Evolutionary conservation across 1,140 invertebrate genomes (phyloP).

Genomic region (Chrysoperla carnea): DNA sequence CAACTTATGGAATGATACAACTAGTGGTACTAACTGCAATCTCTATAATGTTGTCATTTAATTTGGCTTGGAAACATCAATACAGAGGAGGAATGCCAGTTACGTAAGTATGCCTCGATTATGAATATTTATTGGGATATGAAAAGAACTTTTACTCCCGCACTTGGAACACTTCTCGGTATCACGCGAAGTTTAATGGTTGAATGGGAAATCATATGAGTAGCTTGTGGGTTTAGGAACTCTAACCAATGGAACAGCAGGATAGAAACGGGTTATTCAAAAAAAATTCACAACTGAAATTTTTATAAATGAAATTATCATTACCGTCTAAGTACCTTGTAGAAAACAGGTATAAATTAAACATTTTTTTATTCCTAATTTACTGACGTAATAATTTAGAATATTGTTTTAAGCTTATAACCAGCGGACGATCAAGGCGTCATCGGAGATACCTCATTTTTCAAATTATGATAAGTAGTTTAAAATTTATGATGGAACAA

Average conservation of each 20-base stretch:
- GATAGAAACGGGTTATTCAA: not conserved
- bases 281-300: not conserved
- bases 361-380: no score
- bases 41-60: not conserved
- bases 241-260: not conserved
- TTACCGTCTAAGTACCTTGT: no score
- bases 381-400: no score
- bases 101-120: constrained; percentile 1
- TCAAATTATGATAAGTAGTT: no score
- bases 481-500: no score
- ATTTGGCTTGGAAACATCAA: constrained; percentile 1
- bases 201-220: not conserved
- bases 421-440: no score
- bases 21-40: not conserved
- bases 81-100: constrained; percentile 1
- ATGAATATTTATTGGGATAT: not conserved
- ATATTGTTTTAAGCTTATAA: no score
- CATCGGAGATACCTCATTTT: no score
- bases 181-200: not conserved
- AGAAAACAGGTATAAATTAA: no score
- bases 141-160: constrained; percentile 4
- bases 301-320: no score
- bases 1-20: constrained; percentile 1
- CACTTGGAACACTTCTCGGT: not conserved
- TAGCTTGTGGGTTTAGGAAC: not conserved